These are phyloP conservation scores for Pecten maximus DNA, from an alignment of 2,888 invertebrate species.

Conservation along the genomic window DNA sequence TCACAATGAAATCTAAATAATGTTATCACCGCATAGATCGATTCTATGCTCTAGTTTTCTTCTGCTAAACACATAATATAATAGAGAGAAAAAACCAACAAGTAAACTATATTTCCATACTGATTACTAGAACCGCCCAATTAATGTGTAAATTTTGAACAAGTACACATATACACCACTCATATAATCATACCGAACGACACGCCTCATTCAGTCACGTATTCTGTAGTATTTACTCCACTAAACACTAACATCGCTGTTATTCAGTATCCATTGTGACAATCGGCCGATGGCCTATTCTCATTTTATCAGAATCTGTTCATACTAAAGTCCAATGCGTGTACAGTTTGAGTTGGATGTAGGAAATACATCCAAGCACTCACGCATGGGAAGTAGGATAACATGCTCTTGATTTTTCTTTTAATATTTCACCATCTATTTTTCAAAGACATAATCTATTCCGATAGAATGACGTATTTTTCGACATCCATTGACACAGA, in stretches of 20 bases:
- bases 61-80: conserved; percentile 1
- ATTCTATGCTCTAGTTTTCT: background rate
- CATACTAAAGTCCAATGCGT: background rate
- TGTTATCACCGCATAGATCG: background rate
- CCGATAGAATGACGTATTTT: background rate
- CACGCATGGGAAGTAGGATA: background rate
- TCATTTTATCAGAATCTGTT: background rate
- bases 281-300: background rate
- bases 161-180: background rate
- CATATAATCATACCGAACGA: background rate
- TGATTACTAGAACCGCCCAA: background rate
- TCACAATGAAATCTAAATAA: background rate
- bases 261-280: background rate
- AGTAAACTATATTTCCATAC: background rate
- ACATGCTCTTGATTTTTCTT: background rate
- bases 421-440: background rate
- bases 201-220: background rate
- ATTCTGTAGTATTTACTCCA: background rate
- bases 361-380: background rate
- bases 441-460: background rate
- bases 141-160: background rate
- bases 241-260: background rate
- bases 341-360: background rate
- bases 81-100: background rate
- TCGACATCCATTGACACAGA: background rate